Conservation (phyloP, 2,888 invertebrate species). For the Nudaria mundana region DNA sequence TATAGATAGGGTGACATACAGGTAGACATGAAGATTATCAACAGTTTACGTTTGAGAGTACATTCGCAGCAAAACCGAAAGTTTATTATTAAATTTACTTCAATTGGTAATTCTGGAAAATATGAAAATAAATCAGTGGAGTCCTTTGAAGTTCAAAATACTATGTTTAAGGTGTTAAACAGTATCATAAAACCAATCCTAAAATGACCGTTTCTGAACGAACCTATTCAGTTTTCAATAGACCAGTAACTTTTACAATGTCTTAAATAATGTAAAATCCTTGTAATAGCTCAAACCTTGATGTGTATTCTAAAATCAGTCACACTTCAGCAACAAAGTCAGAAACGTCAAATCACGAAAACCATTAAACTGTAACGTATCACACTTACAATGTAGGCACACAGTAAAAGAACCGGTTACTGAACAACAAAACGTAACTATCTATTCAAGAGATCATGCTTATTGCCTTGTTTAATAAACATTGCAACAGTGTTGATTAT, state of each 20-base stretch:
- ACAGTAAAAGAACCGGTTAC: slow-evolving; percentile 32
- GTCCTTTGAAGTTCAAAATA: not conserved
- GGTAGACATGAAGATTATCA: slow-evolving; percentile 11
- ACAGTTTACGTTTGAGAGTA: slow-evolving; percentile 4
- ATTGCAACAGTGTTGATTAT: slow-evolving; percentile 76
- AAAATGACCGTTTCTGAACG: not conserved
- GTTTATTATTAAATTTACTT: not conserved
- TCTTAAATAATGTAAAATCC: not conserved
- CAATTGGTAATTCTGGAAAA: not conserved
- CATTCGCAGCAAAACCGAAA: not conserved
- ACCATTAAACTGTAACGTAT: slow-evolving; percentile 9
- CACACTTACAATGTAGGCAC: slow-evolving; percentile 5
- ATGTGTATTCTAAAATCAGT: slow-evolving; percentile 5
- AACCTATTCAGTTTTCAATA: not conserved
- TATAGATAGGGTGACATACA: slow-evolving; percentile 4
- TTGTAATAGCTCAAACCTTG: not conserved
- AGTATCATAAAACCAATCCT: not conserved
- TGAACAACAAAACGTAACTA: slow-evolving; percentile 36
- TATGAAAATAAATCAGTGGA: not conserved
- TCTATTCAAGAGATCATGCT: slow-evolving; percentile 52
- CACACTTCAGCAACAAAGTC: slow-evolving; percentile 8
- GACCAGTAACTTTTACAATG: not conserved
- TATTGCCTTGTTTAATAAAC: slow-evolving; percentile 79
- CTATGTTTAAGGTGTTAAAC: not conserved
- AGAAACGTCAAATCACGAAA: slow-evolving; percentile 1